These are phyloP conservation scores for Alosa alosa DNA, from an alignment of 2,113 vertebrate genomes.

Conservation along the genomic window DNA sequence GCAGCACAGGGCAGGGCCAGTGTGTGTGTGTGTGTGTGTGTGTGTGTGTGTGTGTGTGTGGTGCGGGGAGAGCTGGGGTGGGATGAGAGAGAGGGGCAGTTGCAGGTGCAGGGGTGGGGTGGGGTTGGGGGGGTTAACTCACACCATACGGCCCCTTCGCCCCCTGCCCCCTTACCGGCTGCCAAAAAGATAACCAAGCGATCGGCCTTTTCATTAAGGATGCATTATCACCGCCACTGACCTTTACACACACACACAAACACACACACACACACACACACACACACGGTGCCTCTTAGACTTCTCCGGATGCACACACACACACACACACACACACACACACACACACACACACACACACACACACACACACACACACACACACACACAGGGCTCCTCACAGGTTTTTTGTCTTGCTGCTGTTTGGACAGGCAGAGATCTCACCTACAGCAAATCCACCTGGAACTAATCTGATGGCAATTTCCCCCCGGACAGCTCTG, in stretches of 20 bases:
- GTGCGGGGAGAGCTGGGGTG: background rate
- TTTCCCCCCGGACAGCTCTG: background rate
- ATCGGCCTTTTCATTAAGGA: slow-evolving; percentile 38
- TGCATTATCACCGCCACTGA: slow-evolving; percentile 40
- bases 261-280: background rate
- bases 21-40: background rate
- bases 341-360: slow-evolving; percentile 3
- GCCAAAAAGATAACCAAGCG: slow-evolving; percentile 32
- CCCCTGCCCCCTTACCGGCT: slow-evolving; percentile 21
- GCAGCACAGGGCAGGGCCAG: slow-evolving; percentile 32
- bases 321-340: background rate
- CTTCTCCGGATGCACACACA: background rate
- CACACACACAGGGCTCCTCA: background rate
- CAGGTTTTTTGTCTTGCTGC: slow-evolving; percentile 8
- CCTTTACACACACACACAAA: slow-evolving; percentile 32
- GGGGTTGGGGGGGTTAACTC: slow-evolving; percentile 50
- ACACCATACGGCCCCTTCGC: slow-evolving; percentile 42
- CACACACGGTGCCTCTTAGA: slow-evolving; percentile 8
- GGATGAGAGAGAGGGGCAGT: background rate
- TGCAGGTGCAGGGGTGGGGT: slow-evolving; percentile 7
- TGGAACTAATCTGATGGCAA: slow-evolving; percentile 14
- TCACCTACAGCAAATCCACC: slow-evolving; percentile 5
- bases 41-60: background rate
- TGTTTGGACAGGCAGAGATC: slow-evolving; percentile 13
- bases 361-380: slow-evolving; percentile 9